Evolutionary conservation across 1,140 invertebrate genomes (phyloP), one percentile per base, ranked within the genome.

Genomic region (Drosophila watanabei): DNA sequence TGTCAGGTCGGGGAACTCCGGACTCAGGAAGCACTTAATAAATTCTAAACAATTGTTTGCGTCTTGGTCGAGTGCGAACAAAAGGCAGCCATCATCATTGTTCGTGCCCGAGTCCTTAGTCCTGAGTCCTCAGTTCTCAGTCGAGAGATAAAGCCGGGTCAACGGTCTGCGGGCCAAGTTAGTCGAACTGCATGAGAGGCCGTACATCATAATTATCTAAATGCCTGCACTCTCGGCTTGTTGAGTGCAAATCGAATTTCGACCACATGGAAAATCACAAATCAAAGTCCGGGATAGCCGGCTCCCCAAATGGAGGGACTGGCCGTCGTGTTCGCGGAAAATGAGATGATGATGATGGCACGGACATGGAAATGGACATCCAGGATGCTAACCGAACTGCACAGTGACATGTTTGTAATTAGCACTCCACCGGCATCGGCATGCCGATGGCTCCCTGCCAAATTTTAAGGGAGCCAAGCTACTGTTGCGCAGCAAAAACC

Each of bases 391-490:
- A 41, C 48, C 32, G 9, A 54, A 33, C 49, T 48, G 41, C 54
- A 48, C 68, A 63, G 72, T 83, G 84, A 89, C 85, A 88, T 84
- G 78, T 88, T 88, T 89, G 85, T 89, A 88, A 88, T 88, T 88
- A 88, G 84, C 64, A 62, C 61, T 60, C 72, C 80, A 57, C 41
- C 66, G n/a, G n/a, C n/a, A 79, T 59, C 54, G 57, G 62, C 46
- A 57, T 51, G 41, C 30, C 51, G 51, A 70, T 80, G 64, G 69
- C 46, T 48, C 45, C 20, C 30, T 51, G 69, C 16, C 43, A 43
- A 48, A 51, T 48, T 60, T 49, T 45, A 72, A 43, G 68, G 18
- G 30, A 41, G 30, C 30, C 1, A 43, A 13, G 58, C 43, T 78
- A 39, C 52, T 48, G 62, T 43, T 66, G 58, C 49, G 39, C 51